These are phyloP conservation scores for Gasterosteus aculeatus DNA, from an alignment of 2,113 vertebrate genomes.

Conservation along the genomic window DNA sequence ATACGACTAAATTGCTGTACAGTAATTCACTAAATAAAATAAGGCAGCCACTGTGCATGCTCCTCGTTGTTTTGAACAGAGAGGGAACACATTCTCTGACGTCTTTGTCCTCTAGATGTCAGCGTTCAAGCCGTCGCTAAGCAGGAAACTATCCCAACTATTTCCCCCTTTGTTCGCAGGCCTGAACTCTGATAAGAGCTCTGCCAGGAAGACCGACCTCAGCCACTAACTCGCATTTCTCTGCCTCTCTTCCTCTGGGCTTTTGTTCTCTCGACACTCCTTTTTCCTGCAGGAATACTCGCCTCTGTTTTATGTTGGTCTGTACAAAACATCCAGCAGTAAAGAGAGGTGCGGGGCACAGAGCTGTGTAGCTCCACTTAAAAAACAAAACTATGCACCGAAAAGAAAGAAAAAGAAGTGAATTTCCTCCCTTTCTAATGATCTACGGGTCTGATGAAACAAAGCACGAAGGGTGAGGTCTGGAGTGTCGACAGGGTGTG, in stretches of 20 bases:
- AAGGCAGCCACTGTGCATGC: background rate
- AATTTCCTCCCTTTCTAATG: too few species aligned
- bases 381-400: too few species aligned
- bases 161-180: slow-evolving; percentile 54
- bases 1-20: background rate
- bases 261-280: slow-evolving; percentile 72
- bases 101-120: slow-evolving; percentile 70
- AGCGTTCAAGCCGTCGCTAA: slow-evolving; percentile 26
- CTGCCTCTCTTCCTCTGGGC: slow-evolving; percentile 22
- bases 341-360: background rate
- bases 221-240: slow-evolving; percentile 34
- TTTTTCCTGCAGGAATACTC: slow-evolving; percentile 40
- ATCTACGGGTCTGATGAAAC: background rate
- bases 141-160: slow-evolving; percentile 73
- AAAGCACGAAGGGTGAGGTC: slow-evolving; percentile 18
- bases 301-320: slow-evolving; percentile 2
- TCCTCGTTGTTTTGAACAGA: too few species aligned
- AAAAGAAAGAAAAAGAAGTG: too few species aligned
- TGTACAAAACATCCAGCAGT: background rate
- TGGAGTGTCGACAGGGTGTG: slow-evolving; percentile 58
- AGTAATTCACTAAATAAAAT: background rate
- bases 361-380: background rate
- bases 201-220: slow-evolving; percentile 37
- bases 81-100: background rate
- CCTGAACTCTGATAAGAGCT: slow-evolving; percentile 68